phyloP scores from a whole-genome alignment of 2,113 vertebrate genomes.

The Crotalus tigris region DNA sequence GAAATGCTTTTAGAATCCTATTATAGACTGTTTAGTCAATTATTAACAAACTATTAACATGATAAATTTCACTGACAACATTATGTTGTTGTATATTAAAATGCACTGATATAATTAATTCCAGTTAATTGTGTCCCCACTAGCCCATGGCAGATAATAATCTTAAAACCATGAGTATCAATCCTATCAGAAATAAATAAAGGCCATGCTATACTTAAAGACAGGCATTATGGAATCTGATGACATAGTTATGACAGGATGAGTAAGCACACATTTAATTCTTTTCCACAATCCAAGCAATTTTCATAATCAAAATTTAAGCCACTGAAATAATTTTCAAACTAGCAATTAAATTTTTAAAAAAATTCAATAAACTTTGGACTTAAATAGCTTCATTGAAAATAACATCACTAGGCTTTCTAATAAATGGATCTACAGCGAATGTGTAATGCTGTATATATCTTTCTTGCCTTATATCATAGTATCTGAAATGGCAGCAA shows the following conservation, averaged over 20 bases:
- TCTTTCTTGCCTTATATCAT: not conserved
- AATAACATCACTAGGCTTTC: not conserved
- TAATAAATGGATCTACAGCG: not conserved
- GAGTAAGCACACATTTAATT: not conserved
- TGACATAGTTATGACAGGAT: not conserved
- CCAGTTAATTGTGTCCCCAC: not conserved
- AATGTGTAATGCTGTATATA: not conserved
- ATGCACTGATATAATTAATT: not conserved
- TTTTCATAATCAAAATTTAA: not conserved
- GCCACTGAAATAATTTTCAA: not conserved
- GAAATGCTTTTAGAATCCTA: not conserved
- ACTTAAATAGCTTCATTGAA: not conserved
- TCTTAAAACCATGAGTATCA: not conserved
- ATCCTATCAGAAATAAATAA: not conserved
- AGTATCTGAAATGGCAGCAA: not conserved
- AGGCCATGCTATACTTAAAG: not conserved
- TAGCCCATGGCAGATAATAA: not conserved
- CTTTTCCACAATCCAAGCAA: not conserved
- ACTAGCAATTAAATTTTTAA: not conserved
- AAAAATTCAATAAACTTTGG: not conserved
- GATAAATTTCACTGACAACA: not conserved
- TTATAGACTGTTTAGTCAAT: not conserved
- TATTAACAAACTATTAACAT: not conserved
- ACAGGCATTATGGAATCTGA: not conserved
- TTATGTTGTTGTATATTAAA: not conserved